Evolutionary conservation across 2,113 vertebrate species (phyloP).

Genomic region (human): GRCh38 chr12:3259001-3259500

Average conservation of each 20-base stretch:
- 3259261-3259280: neutral
- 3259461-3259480: neutral
- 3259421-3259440: neutral
- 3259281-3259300: neutral
- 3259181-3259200: neutral
- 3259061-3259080: rapidly evolving
- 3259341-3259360: neutral
- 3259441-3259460: neutral
- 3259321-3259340: neutral
- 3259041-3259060: neutral
- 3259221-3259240: neutral
- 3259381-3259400: neutral
- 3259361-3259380: neutral
- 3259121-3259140: neutral
- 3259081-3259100: neutral
- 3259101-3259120: neutral
- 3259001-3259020: neutral
- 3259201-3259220: neutral
- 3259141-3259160: neutral
- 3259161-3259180: neutral
- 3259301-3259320: neutral
- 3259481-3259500: neutral
- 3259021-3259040: too few species aligned
- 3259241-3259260: neutral
- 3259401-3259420: neutral